Evolutionary conservation across 2,113 vertebrate genomes (phyloP), one percentile per base, ranked within the genome.

Genomic region (Sorex araneus): DNA sequence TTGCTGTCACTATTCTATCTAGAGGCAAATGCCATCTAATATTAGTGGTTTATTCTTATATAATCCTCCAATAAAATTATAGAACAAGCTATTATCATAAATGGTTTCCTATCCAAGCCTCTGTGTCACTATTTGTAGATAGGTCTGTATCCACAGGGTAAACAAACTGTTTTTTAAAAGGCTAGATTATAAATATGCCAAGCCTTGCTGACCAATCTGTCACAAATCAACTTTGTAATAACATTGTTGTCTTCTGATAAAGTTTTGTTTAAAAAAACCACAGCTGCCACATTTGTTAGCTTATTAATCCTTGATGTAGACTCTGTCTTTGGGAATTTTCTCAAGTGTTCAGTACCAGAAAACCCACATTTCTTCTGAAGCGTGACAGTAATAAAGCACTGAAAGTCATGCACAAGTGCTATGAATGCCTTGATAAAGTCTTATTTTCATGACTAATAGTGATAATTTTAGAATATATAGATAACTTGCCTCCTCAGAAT

Each of bases 11-110:
- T 30, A 12, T 66, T 66, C 73, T 95, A 84, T 95, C 66, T 74
- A 73, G 15, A 32, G 18, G 36, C 34, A 28, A 84, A 27, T 81
- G 0, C 8, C 91, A 66, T 32, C 43, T 94, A 93, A 69, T 64
- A 92, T 91, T 91, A 50, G 76, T 36, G 90, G 89, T 94, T 93
- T 92, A 95, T 80, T 67, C 91, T 50, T 77, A 90, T 66, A 57
- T 66, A 57, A 66, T 34, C 67, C 80, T 54, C 40, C 50, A 94
- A 60, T 73, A 84, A 81, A 79, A 94, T 50, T 94, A 28, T 83
- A 36, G 77, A 87, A 75, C 40, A 28, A 88, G 50, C 91, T 82
- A 36, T 87, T 45, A 67, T 27, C 43, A 32, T 27, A 74, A 15
- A 25, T 15, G 50, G 0, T 67, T 30, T 50, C 74, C 57, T 23